Percentiles rank a stretch among this genome's conserved stretches.
phyloP scores from a whole-genome alignment of 2,888 invertebrate genomes.

The Mystacides longicornis region DNA sequence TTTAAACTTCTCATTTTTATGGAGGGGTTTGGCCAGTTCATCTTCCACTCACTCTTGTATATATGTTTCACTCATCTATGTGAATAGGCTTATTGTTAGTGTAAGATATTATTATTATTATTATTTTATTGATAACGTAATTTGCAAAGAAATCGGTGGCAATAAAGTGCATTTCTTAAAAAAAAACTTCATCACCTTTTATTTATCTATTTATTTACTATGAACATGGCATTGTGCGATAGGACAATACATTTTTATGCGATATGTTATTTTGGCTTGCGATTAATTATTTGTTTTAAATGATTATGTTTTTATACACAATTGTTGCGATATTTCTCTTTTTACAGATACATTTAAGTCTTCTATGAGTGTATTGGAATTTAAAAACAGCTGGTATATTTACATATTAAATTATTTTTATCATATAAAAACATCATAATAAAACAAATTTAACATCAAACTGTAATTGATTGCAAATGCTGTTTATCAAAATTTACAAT shows the following conservation, averaged over 20 bases:
- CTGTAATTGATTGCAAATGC: too few relatives aligned
- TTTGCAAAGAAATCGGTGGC: constrained; percentile 36
- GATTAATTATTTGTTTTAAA: constrained; percentile 9
- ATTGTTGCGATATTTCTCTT: too few relatives aligned
- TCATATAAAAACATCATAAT: too few relatives aligned
- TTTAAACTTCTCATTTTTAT: constrained; percentile 23
- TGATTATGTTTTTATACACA: too few relatives aligned
- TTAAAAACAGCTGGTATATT: too few relatives aligned
- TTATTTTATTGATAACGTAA: constrained; percentile 28
- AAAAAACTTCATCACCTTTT: constrained; percentile 18
- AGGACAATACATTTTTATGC: constrained; percentile 15
- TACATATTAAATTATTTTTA: too few relatives aligned
- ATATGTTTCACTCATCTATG: constrained; percentile 29
- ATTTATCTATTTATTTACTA: constrained; percentile 20
- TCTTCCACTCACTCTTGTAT: constrained; percentile 28
- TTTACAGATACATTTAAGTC: too few relatives aligned
- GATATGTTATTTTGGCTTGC: constrained; percentile 15
- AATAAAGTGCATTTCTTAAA: constrained; percentile 36
- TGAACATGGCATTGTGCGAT: constrained; percentile 21
- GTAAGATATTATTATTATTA: constrained; percentile 28
- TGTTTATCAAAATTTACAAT: too few relatives aligned
- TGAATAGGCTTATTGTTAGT: constrained; percentile 29
- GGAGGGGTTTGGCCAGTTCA: constrained; percentile 27
- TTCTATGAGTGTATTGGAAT: too few relatives aligned
- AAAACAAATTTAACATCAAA: too few relatives aligned